Base-by-base conservation (phyloP, 2,888 invertebrate species). In the Achlya flavicornis region DNA sequence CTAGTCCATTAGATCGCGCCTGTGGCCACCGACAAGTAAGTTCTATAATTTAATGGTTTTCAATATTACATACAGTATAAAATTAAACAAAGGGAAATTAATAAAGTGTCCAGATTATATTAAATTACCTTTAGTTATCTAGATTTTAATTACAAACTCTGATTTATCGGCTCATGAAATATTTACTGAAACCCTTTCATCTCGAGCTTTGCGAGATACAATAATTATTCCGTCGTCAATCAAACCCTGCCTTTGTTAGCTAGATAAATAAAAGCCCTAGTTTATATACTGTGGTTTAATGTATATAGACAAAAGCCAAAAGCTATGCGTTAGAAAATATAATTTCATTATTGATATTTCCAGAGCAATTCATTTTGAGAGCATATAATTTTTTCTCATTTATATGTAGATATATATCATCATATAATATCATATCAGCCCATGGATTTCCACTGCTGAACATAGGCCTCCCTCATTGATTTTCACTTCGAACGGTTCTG, bases 81-180 rank as follows among this genome's bases (percentile, higher is more conserved):
- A 53, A 53, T 16, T 8, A 53, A 53, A 53, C 53, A 53, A 53
- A 46, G 19, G 53, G 1, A 53, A n/a, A 53, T 53, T 53, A 53
- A 53, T 53, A 0, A 53, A 19, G 19, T 7, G 19, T 10, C 53
- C 53, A 53, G 19, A 19, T 19, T 19, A 19, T 19, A 53, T 53
- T 19, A 53, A 19, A 19, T 53, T 19, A 53, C 53, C 53, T 16
- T 7, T 19, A 16, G 3, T 0, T 19, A 53, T 10, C 53, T 53
- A 19, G 53, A 53, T 53, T 53, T 19, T 53, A 53, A 53, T 53
- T 8, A 16, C 53, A 53, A 19, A 19, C 19, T 19, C 53, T 53
- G 53, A 53, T 53, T 53, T 53, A 53, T 53, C 53, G 19, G n/a
- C 53, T 53, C 53, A 53, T 53, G 53, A 53, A 53, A 53, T 53